Evolutionary conservation across 2,888 invertebrate genomes (phyloP), one percentile per base, ranked within the genome.

Genomic region (Melieria picta): DNA sequence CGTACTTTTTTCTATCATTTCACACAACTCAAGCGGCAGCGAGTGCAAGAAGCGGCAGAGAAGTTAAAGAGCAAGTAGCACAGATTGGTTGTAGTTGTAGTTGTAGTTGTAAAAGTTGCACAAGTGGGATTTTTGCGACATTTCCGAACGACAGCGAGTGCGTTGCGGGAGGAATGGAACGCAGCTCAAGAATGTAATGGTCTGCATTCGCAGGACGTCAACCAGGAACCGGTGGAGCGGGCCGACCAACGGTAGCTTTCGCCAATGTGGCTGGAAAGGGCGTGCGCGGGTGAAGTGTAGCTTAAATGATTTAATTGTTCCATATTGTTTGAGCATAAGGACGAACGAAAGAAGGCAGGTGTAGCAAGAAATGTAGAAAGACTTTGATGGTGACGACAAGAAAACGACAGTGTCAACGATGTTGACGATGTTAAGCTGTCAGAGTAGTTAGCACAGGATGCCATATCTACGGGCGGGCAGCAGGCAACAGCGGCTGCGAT

Each of bases 181-280:
- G 50, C 52, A 11, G 48, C 50, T 57, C 66, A 71, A 67, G 66
- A 62, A 66, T 71, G 30, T 66, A 61, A 71, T 71, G 43, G 45
- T 67, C 56, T 63, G 56, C 57, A 56, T 46, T 43, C 48, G 62
- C 46, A n/a, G 30, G 30, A 30, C 30, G 30, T 30, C 30, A 30
- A 30, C 30, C 30, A 2, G 30, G 30, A 30, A 2, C 30, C 30
- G 3, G 30, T 30, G 30, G 3, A 30, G 30, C 30, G 30, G 30
- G 30, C 3, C 30, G 30, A 30, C 2, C 30, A 30, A 30, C 2
- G 30, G 30, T 30, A 30, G 30, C 16, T 16, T 52, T n/a, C 9
- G 13, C 13, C 3, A 7, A 0, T 52, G 52, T 52, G 52, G 10
- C n/a, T 52, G 52, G 9, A 46, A 62, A 52, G 10, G n/a, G 10